Conservation (phyloP, 2,888 invertebrate species). For the Agrochola macilenta region DNA sequence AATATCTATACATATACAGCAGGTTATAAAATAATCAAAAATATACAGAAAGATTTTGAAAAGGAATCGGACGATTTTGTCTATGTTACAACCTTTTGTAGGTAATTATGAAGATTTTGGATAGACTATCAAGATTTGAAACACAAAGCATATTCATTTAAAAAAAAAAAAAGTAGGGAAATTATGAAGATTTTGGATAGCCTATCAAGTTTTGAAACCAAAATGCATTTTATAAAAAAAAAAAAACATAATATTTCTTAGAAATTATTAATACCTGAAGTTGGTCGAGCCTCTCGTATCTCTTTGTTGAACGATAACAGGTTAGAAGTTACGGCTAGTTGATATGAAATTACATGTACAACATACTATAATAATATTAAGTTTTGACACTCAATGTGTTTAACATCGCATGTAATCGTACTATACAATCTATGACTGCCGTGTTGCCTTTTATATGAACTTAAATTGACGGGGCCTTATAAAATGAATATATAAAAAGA, state of each 20-base stretch:
- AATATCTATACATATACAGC: not conserved
- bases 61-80: not conserved
- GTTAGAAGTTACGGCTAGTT: conserved; percentile 40
- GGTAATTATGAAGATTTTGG: not conserved
- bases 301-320: conserved; percentile 32
- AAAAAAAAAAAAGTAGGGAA: not conserved
- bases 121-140: not conserved
- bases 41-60: not conserved
- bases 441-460: conserved; percentile 51
- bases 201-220: not conserved
- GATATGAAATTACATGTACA: conserved; percentile 44
- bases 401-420: conserved; percentile 30
- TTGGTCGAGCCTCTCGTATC: conserved; percentile 42
- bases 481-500: conserved; percentile 38
- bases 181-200: not conserved
- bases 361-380: conserved; percentile 22
- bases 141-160: not conserved
- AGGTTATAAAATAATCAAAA: conserved; percentile 15
- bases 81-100: not conserved
- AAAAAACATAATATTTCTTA: not conserved
- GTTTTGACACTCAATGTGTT: conserved; percentile 42
- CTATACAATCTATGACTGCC: conserved; percentile 34
- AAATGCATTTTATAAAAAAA: not conserved
- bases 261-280: not conserved
- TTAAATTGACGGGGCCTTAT: conserved; percentile 65